Evolutionary conservation across 2,113 vertebrate species (phyloP), one percentile per base, ranked within the genome.

Genomic region (Calypte anna): DNA sequence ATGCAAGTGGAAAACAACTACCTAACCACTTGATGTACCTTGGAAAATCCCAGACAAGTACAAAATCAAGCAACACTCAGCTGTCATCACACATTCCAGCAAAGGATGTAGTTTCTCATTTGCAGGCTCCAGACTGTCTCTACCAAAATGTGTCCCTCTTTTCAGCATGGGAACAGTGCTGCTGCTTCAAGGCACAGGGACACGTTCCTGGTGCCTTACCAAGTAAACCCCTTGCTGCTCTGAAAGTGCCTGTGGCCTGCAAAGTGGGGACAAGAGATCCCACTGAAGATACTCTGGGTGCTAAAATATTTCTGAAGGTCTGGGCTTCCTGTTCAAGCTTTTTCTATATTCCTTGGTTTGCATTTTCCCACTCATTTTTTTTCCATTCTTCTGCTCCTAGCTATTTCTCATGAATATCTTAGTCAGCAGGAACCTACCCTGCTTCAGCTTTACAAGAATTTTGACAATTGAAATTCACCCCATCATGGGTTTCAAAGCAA

Each of bases 381-480:
- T 90, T 21, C 88, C 82, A 48, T 86, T 90, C 82, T 91, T 74
- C 53, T 81, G 33, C 80, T 70, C 23, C 69, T 94, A 88, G 61
- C 72, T 93, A 78, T 48, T 95, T 96, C 90, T 91, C 86, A 27
- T 90, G 13, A 92, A 46, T 67, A 63, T 46, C 43, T 77, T 77
- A 77, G 90, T 80, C 93, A 94, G 93, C 94, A 92, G 94, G 94
- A 96, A 93, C 79, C 55, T 85, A 80, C 63, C 13, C 82, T 82
- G 33, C 43, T 91, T 88, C 82, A 77, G 85, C 78, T 95, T 95
- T 90, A 91, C 82, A 94, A 93, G 86, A 93, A 86, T 95, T 86
- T 74, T 86, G 76, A 95, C 95, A 92, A 96, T 93, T 96, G 91
- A 94, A 95, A 86, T 88, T 88, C 88, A 75, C 76, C 59, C 92